Evolutionary conservation across 2,888 invertebrate genomes (phyloP).

Genomic region (Cantharis nigra): DNA sequence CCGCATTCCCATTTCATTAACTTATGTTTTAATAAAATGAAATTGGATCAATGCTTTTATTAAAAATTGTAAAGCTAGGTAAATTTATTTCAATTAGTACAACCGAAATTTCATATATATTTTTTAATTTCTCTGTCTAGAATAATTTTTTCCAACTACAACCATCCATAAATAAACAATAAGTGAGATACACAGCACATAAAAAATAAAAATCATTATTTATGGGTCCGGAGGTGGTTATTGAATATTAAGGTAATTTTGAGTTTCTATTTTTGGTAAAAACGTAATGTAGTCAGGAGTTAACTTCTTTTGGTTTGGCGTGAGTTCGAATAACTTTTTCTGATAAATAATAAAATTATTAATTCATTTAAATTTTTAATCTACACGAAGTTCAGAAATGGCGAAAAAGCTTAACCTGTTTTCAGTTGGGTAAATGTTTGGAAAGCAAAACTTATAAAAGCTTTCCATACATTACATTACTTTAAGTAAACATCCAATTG

Average conservation of each 20-base stretch:
- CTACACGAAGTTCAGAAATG: neutral
- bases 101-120: neutral
- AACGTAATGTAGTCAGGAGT: neutral
- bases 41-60: neutral
- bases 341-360: neutral
- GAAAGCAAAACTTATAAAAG: neutral
- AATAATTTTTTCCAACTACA: neutral
- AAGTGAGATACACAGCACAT: neutral
- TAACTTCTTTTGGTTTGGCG: neutral
- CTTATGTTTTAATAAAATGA: conserved; percentile 15
- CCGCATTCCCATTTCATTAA: conserved; percentile 19
- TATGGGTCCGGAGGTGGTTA: neutral
- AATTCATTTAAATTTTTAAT: neutral
- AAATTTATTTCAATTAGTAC: neutral
- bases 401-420: neutral
- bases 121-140: neutral
- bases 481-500: neutral
- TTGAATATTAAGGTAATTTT: neutral
- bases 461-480: neutral
- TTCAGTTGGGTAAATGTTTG: neutral
- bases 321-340: neutral
- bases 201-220: neutral
- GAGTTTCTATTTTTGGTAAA: neutral
- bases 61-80: neutral
- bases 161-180: neutral